phyloP scores from a whole-genome alignment of 2,888 invertebrate species.

The Camponotus fellah region DNA sequence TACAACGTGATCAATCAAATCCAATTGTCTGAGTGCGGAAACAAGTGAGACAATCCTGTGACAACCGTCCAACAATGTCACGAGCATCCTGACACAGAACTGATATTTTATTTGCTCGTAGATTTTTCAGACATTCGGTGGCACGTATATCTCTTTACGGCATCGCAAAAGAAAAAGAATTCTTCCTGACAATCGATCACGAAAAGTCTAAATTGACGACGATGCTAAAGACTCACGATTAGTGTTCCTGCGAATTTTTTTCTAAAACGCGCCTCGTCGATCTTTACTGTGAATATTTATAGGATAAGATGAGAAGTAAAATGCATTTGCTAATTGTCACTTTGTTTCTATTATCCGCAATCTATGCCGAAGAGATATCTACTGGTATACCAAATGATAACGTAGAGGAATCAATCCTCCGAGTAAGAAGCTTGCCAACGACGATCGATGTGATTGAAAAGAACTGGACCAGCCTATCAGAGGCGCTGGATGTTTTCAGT shows the following conservation, averaged over 20 bases:
- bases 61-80: conserved; percentile 14
- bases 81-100: conserved; percentile 26
- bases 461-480: conserved; percentile 82
- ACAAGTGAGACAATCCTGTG: neutral
- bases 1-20: neutral
- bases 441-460: conserved; percentile 10
- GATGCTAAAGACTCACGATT: neutral
- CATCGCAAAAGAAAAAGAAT: neutral
- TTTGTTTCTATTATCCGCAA: conserved; percentile 40
- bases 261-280: neutral
- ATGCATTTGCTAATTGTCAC: conserved; percentile 25
- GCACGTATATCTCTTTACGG: neutral
- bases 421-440: conserved; percentile 75
- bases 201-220: neutral
- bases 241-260: neutral
- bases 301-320: conserved; percentile 3
- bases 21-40: neutral
- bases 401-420: conserved; percentile 65
- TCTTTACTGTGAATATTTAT: conserved; percentile 31
- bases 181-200: neutral
- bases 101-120: neutral
- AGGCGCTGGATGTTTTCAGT: conserved; percentile 82
- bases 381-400: conserved; percentile 32
- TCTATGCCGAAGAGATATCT: conserved; percentile 24
- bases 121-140: neutral